Percentiles rank a stretch among this genome's conserved stretches.
phyloP scores from a whole-genome alignment of 2,113 vertebrate genomes.

The Rutilus rutilus region DNA sequence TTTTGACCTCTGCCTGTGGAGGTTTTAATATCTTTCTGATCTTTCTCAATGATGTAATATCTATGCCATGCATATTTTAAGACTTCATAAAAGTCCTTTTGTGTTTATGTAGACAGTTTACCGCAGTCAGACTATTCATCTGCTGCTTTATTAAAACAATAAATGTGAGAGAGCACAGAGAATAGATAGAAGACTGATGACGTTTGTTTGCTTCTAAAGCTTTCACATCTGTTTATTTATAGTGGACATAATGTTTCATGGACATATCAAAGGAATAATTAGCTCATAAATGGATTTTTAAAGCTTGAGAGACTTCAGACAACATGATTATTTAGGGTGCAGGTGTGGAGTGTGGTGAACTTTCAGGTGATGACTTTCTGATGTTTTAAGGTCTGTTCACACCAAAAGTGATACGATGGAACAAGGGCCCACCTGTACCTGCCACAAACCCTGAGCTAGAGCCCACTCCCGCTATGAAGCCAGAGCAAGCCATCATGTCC shows the following conservation, averaged over 20 bases:
- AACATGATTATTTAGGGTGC: neutral
- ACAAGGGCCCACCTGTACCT: no score
- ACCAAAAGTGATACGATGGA: no score
- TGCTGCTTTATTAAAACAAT: constrained; percentile 40
- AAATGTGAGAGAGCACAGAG: constrained; percentile 25
- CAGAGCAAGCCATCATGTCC: no score
- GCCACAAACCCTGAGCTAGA: no score
- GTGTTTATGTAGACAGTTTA: constrained; percentile 42
- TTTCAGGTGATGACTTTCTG: neutral
- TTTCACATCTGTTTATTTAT: constrained; percentile 40
- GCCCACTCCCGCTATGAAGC: no score
- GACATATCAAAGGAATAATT: neutral
- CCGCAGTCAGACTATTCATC: constrained; percentile 6
- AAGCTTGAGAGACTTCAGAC: constrained; percentile 15
- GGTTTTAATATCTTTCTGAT: constrained; percentile 65
- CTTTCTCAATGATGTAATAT: constrained; percentile 56
- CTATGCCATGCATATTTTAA: constrained; percentile 66
- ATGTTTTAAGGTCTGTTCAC: neutral
- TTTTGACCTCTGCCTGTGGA: constrained; percentile 18
- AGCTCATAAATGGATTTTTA: constrained; percentile 18
- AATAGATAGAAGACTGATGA: neutral
- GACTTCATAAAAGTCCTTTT: constrained; percentile 53
- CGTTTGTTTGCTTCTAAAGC: neutral
- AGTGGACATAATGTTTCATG: constrained; percentile 31
- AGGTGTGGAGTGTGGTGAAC: constrained; percentile 4